Base-by-base conservation (phyloP, 2,888 invertebrate species). In the Diabrotica balteata region DNA sequence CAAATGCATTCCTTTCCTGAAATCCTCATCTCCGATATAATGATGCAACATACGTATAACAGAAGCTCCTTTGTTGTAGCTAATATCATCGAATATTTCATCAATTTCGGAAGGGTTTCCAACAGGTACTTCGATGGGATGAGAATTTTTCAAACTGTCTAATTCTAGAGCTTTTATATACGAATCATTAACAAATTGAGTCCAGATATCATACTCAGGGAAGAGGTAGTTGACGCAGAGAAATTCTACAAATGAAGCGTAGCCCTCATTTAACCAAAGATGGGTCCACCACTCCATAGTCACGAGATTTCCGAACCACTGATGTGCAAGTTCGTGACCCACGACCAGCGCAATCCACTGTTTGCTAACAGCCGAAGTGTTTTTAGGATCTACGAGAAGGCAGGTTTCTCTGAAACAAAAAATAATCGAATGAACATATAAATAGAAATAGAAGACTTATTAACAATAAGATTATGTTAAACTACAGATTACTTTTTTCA, bases 211-310 rank as follows among this genome's bases (percentile, higher is more conserved):
- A 85, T 94, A 97, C 80, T 98, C 95, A 0, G 97, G 97, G 83
- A 96, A 97, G 63, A 96, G 86, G 82, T 93, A 91, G 80, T 95
- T 93, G 1, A 97, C 95, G 85, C 97, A 97, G 7, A 97, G 87
- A 80, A 94, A 97, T 83, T 98, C 97, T 54, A 97, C 95, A 87
- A 97, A 98, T 0, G 95, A 93, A 0, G 98, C 98, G 65, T 81
- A 82, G 32, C 82, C 97, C 83, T 98, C 97, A 84, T 98, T 98
- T 47, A 98, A 85, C 97, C 97, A 98, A 46, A 95, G 85, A 85
- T 97, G 94, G 2, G 96, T 96, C 97, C 97, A 97, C 96, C 96
- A 97, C 84, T 96, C 95, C 97, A 98, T 97, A 42, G 98, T 98
- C 1, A 97, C 97, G 55, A 98, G 88, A 83, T 98, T 97, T 7